A percentile compares a stretch with the other conserved stretches of the same genome.
Conservation (phyloP, 2,888 invertebrate genomes). For the Euplagia quadripunctaria region DNA sequence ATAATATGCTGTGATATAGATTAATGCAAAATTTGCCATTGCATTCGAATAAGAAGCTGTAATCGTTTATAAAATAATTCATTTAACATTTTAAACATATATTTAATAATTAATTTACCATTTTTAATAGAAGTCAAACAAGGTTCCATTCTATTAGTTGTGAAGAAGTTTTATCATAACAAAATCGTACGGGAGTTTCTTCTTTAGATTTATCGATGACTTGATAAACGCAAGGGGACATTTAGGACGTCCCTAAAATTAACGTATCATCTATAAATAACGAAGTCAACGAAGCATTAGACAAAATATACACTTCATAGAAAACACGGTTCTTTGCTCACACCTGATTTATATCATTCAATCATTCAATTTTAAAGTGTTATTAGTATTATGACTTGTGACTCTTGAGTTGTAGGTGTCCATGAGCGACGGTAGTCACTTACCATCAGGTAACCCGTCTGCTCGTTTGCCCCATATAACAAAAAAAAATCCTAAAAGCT, state of each 20-base stretch:
- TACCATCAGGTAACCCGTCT: no score
- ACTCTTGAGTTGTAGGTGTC: no score
- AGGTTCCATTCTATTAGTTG: not conserved
- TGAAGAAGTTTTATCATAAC: not conserved
- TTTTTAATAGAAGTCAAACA: not conserved
- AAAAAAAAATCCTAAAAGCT: no score
- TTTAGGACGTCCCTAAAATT: constrained; percentile 53
- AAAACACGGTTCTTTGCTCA: constrained; percentile 63
- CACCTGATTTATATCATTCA: constrained; percentile 42
- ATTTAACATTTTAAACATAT: not conserved
- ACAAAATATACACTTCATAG: constrained; percentile 66
- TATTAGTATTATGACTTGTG: not conserved
- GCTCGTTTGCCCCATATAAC: no score
- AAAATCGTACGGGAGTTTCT: not conserved
- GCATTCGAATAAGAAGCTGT: not conserved
- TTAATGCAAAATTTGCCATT: not conserved
- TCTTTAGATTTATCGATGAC: constrained; percentile 41
- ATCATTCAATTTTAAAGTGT: constrained; percentile 37
- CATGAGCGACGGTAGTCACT: no score
- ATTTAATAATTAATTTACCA: not conserved
- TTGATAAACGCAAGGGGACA: constrained; percentile 47
- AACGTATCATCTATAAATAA: constrained; percentile 69
- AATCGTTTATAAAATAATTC: not conserved
- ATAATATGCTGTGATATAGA: no score
- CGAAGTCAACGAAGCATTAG: constrained; percentile 68